Evolutionary conservation across 2,113 vertebrate genomes (phyloP).

Genomic region (Progne subis): DNA sequence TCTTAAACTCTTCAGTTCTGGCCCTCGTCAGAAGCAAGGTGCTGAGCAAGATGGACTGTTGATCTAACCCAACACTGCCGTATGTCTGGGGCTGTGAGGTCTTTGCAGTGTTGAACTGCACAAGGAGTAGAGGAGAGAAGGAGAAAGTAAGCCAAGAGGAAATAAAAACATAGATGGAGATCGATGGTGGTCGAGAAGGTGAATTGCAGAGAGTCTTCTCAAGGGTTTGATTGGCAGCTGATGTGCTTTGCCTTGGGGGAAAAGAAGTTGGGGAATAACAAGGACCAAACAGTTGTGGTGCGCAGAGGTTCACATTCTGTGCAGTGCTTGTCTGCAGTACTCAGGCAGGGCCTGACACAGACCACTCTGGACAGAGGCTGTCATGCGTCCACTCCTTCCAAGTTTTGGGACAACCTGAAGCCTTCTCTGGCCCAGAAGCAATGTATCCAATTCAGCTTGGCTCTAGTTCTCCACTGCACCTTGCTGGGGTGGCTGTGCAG

Average conservation of each 20-base stretch:
- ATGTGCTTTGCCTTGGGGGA: not conserved
- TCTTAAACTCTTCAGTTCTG: not conserved
- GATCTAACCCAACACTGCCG: not conserved
- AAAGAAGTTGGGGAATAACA: not conserved
- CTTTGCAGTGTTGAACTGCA: not conserved
- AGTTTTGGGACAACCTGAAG: not conserved
- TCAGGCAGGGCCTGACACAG: not conserved
- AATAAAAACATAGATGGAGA: not conserved
- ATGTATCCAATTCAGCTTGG: not conserved
- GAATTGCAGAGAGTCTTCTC: not conserved
- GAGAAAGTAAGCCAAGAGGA: not conserved
- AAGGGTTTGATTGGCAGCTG: not conserved
- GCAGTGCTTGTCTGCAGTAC: not conserved
- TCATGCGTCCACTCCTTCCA: not conserved
- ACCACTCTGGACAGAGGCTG: not conserved
- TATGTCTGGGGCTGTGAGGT: not conserved
- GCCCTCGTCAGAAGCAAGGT: not conserved
- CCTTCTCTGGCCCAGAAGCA: not conserved
- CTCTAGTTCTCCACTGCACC: not conserved
- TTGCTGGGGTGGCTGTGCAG: not conserved
- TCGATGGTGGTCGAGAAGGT: not conserved
- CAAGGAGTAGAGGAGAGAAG: not conserved
- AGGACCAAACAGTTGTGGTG: not conserved
- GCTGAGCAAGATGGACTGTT: not conserved
- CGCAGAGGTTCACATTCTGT: not conserved